Evolutionary conservation across 1,140 invertebrate species (phyloP), one percentile per base, ranked within the genome.

Genomic region (Ditylenchus dipsaci): DNA sequence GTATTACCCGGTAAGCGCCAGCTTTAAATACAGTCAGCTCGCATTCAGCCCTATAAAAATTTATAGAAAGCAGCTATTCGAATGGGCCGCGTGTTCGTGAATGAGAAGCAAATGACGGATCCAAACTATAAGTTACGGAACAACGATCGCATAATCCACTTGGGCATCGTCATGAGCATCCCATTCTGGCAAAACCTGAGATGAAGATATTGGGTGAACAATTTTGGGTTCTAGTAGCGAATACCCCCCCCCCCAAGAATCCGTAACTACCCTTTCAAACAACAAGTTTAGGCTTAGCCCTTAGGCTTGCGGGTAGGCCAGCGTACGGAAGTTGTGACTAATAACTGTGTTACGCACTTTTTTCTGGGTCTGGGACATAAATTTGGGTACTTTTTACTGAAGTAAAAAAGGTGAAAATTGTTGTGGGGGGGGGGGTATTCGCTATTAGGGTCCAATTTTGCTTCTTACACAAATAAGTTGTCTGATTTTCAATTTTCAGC

Each of bases 91-190:
- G 86, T 97, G 69, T 93, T 90, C 17, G 91, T 98, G 63, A 97
- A 97, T 87, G 93, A 93, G 78, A 90, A 95, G 84, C 89, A 90
- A 83, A 91, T 95, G 61, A 89, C 91, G 3, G 73, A 81, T 76
- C 88, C 73, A 8, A 91, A 96, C 84, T 96, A 97, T 85, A 88
- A 89, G 80, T 87, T 97, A 30, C 91, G 92, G 83, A 90, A 94
- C 85, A 93, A 94, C 83, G 94, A 97, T 85, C 87, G 92, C 1
- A 88, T 98, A 33, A 90, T 92, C 66, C 95, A 97, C 89, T 91
- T 78, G 78, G 93, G 49, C 93, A 97, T 68, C 53, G 78, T 26
- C 78, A 80, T 67, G 78, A 80, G 57, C 78, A 79, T 77, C 77
- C 76, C 8, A 67, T 78, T 15, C 38, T 76, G 26, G 67, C 42